phyloP scores from a whole-genome alignment of 2,888 invertebrate genomes.

The Nezara viridula region DNA sequence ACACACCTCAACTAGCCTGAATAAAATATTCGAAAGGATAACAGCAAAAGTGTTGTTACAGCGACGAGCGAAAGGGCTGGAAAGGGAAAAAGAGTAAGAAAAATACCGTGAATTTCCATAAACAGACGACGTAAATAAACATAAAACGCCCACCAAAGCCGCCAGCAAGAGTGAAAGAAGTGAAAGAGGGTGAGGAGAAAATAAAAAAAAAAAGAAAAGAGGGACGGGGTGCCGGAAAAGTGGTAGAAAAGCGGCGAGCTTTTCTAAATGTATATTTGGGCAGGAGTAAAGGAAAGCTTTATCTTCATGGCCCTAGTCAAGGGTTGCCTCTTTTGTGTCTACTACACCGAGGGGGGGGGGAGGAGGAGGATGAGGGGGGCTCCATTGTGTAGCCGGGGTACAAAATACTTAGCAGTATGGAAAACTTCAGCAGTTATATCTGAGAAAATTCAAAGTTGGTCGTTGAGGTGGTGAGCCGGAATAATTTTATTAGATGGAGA shows the following conservation, averaged over 20 bases:
- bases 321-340: conserved; percentile 52
- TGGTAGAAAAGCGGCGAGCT: conserved; percentile 20
- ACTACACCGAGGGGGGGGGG: not conserved
- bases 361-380: too few species aligned
- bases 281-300: conserved; percentile 52
- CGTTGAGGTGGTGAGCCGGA: not conserved
- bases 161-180: conserved; percentile 31
- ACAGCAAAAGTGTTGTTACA: not conserved
- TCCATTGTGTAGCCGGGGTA: not conserved
- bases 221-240: conserved; percentile 33
- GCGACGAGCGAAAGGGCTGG: not conserved
- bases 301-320: conserved; percentile 39
- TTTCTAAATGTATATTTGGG: conserved; percentile 56
- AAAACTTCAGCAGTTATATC: conserved; percentile 52
- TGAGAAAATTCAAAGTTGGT: conserved; percentile 29
- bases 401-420: conserved; percentile 55
- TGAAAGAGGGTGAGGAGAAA: not conserved
- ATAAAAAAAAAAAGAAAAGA: conserved; percentile 22
- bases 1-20: not conserved
- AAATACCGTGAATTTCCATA: conserved; percentile 43
- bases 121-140: conserved; percentile 42
- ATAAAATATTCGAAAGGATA: not conserved
- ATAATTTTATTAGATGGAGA: conserved; percentile 32
- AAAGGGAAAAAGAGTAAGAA: not conserved
- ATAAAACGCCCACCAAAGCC: conserved; percentile 27